Conservation (phyloP, 1,140 invertebrate species). For the Spodoptera litura region DNA sequence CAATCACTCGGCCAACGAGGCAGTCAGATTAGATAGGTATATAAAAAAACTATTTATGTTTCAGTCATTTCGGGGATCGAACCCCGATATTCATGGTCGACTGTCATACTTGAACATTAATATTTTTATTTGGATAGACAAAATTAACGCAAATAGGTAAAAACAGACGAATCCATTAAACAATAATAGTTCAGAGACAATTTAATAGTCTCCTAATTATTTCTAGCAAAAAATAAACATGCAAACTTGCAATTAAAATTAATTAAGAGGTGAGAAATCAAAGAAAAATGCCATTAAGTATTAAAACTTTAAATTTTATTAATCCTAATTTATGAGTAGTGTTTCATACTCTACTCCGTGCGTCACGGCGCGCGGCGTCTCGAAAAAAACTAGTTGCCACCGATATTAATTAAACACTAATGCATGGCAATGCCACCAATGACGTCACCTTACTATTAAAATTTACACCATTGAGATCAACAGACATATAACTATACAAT, state of each 20-base stretch:
- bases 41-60: no score
- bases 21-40: no score
- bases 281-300: constrained; percentile 10
- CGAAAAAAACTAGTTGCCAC: constrained; percentile 7
- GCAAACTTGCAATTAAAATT: not conserved
- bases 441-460: constrained; percentile 12
- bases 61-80: no score
- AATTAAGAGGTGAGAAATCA: constrained; percentile 11
- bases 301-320: constrained; percentile 34
- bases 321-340: constrained; percentile 5
- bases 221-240: not conserved
- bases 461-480: constrained; percentile 32
- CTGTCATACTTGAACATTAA: no score
- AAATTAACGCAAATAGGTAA: no score
- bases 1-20: no score
- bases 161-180: no score
- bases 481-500: constrained; percentile 32
- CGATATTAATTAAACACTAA: not conserved
- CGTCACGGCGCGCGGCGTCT: not conserved
- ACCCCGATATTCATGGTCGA: no score
- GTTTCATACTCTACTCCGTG: constrained; percentile 11
- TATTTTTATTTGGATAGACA: no score
- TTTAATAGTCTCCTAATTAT: not conserved
- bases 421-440: constrained; percentile 1
- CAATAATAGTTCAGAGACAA: no score